A percentile compares a stretch with the other conserved stretches of the same genome.
Evolutionary conservation across 2,888 invertebrate species (phyloP).

Genomic region (Lottia scabra): DNA sequence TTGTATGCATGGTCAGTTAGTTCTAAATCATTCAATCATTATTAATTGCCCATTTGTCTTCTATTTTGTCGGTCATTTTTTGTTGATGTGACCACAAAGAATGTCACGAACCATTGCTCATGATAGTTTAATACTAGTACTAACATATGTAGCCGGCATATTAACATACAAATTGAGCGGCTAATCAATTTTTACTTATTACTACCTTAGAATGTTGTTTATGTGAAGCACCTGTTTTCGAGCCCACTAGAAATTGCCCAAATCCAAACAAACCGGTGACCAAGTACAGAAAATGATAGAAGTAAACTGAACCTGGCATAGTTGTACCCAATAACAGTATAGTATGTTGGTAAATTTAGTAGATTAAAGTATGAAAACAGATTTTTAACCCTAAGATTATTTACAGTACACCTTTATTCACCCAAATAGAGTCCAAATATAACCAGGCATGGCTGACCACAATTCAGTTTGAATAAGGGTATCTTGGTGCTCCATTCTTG

Average conservation of each 20-base stretch:
- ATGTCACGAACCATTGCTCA: background rate
- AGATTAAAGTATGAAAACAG: too few relatives aligned
- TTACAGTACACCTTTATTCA: too few relatives aligned
- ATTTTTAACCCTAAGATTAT: too few relatives aligned
- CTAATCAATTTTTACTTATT: background rate
- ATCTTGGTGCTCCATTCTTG: too few relatives aligned
- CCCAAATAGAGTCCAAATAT: too few relatives aligned
- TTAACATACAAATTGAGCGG: background rate
- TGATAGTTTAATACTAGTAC: background rate
- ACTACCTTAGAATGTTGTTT: background rate
- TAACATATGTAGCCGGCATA: background rate
- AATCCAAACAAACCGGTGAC: constrained; percentile 3
- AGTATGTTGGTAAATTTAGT: too few relatives aligned
- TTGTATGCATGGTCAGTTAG: too few relatives aligned
- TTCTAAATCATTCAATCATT: background rate
- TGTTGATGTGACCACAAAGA: constrained; percentile 3
- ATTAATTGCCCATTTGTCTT: constrained; percentile 1
- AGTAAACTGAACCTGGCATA: too few relatives aligned
- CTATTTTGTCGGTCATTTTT: background rate
- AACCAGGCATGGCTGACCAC: too few relatives aligned
- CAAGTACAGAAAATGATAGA: background rate
- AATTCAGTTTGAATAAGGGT: too few relatives aligned
- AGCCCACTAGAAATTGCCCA: background rate
- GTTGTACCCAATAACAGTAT: too few relatives aligned
- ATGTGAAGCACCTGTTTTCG: background rate